These are phyloP conservation scores for Dissostichus mawsoni DNA, from an alignment of 2,113 vertebrate species.

Conservation along the genomic window DNA sequence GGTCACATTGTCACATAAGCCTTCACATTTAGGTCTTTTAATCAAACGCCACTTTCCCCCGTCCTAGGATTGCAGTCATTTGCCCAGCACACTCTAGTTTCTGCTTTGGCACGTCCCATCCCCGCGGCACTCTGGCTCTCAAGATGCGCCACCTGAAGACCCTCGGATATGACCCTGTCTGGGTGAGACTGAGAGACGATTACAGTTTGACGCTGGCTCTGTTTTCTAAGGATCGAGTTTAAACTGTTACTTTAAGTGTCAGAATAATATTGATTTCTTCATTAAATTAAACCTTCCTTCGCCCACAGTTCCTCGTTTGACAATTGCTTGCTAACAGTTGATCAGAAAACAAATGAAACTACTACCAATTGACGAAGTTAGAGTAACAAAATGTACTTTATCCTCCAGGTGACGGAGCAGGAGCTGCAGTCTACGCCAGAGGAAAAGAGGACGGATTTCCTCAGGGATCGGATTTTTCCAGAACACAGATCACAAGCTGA, in stretches of 20 bases:
- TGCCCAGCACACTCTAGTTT: constrained; percentile 78
- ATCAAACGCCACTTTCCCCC: neutral
- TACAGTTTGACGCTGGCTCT: neutral
- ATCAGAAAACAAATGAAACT: neutral
- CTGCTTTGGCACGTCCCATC: constrained; percentile 84
- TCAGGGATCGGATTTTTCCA: constrained; percentile 83
- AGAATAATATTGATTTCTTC: too few relatives aligned
- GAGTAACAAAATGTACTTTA: neutral
- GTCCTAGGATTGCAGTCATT: constrained; percentile 88
- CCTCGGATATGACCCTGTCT: constrained; percentile 87
- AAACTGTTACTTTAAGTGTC: neutral
- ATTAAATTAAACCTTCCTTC: neutral
- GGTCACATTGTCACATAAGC: too few relatives aligned
- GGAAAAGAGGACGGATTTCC: constrained; percentile 68
- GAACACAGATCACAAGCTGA: neutral
- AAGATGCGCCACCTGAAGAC: constrained; percentile 88
- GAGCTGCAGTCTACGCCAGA: constrained; percentile 80
- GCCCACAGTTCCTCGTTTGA: neutral
- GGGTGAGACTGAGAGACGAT: constrained; percentile 84
- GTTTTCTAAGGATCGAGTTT: neutral
- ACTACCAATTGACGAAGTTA: neutral
- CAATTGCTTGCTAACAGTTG: too few relatives aligned
- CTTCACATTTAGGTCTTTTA: neutral
- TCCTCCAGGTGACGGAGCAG: constrained; percentile 80
- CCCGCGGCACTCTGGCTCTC: constrained; percentile 85